Evolutionary conservation across 2,888 invertebrate genomes (phyloP), one percentile per base, ranked within the genome.

Genomic region (Anarsia innoxiella): DNA sequence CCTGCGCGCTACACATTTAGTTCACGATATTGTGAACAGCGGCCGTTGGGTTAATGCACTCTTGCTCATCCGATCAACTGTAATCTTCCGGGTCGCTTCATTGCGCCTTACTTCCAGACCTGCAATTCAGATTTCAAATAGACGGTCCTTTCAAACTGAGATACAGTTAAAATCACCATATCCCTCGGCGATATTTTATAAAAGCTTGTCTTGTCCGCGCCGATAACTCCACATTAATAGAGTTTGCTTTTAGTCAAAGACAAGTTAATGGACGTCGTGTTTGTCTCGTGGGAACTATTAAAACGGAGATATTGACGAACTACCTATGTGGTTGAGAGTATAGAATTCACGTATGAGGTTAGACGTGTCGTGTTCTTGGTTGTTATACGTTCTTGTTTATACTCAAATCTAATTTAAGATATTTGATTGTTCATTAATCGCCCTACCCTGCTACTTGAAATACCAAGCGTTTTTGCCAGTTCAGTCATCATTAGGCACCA

Each of bases 11-110:
- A 39, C 39, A 34, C 39, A 39, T 39, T 39, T 39, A 39, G 34
- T 39, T 23, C 34, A 34, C 25, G 66, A 69, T 69, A 66, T 65
- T 61, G 66, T 65, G 60, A 64, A 59, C 59, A 60, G 48, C 59
- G 60, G 48, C 59, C 56, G 58, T 48, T 65, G 60, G 79, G 74
- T 77, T 61, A 74, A 72, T 59, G 79, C 62, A 72, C 77, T 68
- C 70, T 52, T 55, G 58, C 50, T 59, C 66, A 63, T 62, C 59
- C 51, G 56, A 59, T 58, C 51, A 49, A 52, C 49, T 59, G 50
- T 54, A 50, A 47, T 66, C 63, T 66, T 69, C 66, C 61, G 59
- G 59, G 51, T 64, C 56, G 54, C 58, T 64, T 61, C 54, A 53
- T 62, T 51, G 47, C 49, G 46, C 51, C 52, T 51, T 23, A 12